Conservation (phyloP, 2,797 vertebrate species). For the Carcharodon carcharias region DNA sequence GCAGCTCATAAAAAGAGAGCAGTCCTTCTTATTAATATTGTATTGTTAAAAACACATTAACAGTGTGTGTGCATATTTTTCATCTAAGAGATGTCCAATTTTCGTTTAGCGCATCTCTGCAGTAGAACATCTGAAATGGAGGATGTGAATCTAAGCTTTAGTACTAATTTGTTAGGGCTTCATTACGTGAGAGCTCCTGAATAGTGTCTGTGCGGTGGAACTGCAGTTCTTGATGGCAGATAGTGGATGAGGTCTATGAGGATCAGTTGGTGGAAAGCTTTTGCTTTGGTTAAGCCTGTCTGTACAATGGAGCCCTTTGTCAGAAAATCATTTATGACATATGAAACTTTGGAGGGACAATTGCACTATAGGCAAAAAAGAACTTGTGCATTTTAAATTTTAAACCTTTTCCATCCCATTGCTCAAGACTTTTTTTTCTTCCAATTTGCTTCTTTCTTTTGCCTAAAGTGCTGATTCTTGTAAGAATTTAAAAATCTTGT, state of each 20-base stretch:
- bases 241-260: not conserved
- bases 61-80: not conserved
- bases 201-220: not conserved
- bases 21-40: not conserved
- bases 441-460: not conserved
- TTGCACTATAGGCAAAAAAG: not conserved
- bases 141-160: not conserved
- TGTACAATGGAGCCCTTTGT: not conserved
- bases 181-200: not conserved
- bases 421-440: not conserved
- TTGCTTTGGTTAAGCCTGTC: not conserved
- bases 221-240: not conserved
- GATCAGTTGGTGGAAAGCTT: not conserved
- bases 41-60: not conserved
- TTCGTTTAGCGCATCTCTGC: not conserved
- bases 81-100: not conserved
- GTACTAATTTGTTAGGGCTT: not conserved
- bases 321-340: not conserved
- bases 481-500: not conserved
- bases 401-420: not conserved
- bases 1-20: not conserved
- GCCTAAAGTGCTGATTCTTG: not conserved
- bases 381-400: not conserved
- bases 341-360: not conserved
- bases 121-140: not conserved